phyloP scores from a whole-genome alignment of 2,888 invertebrate genomes.

The Elmis aenea region DNA sequence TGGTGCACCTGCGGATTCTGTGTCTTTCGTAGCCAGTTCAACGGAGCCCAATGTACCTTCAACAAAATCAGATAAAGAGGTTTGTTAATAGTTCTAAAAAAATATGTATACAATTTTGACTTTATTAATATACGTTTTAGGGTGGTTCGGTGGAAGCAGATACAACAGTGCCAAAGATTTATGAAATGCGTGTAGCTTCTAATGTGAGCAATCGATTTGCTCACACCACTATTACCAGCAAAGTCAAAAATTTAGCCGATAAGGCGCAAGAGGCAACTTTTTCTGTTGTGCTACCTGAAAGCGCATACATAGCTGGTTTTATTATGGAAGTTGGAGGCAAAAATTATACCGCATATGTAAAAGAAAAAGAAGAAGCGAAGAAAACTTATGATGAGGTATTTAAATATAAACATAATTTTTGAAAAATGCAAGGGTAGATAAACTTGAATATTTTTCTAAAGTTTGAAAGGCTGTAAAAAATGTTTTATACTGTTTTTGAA shows the following conservation, averaged over 20 bases:
- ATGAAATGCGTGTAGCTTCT: constrained; percentile 58
- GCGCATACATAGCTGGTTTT: constrained; percentile 66
- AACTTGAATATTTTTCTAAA: no score
- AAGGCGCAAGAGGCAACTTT: constrained; percentile 60
- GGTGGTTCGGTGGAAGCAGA: background rate
- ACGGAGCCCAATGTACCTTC: no score
- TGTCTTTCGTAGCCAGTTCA: no score
- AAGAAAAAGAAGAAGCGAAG: constrained; percentile 61
- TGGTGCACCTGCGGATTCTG: no score
- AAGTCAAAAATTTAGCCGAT: constrained; percentile 57
- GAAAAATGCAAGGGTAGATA: no score
- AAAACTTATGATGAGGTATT: constrained; percentile 42
- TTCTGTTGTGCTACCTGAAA: constrained; percentile 62
- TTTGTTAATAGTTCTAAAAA: no score
- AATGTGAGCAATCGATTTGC: constrained; percentile 63
- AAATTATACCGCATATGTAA: constrained; percentile 59
- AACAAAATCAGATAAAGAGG: no score
- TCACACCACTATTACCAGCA: constrained; percentile 59
- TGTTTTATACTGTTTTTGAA: no score
- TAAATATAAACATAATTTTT: no score
- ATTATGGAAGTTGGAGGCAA: constrained; percentile 61
- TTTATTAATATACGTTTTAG: background rate
- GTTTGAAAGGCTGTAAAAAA: no score
- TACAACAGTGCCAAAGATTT: constrained; percentile 45
- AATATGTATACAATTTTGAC: background rate